Evolutionary conservation across 2,888 invertebrate genomes (phyloP), one percentile per base, ranked within the genome.

Genomic region (Capitulum mitella): DNA sequence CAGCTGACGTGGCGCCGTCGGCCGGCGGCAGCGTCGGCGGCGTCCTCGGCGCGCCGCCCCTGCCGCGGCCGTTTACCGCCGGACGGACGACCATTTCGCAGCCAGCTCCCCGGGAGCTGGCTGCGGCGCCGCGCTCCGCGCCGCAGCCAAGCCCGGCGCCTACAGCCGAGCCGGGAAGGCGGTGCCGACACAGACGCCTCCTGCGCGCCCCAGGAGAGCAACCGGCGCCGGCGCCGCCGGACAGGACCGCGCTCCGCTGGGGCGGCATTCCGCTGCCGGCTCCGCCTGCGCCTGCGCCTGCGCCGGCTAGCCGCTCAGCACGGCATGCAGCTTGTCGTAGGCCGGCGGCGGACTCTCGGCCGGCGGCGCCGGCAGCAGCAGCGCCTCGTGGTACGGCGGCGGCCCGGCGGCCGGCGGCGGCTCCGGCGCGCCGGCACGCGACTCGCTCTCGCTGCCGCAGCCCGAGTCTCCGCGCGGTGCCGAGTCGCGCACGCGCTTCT

Each of bases 361-460:
- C 16, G 5, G 16, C 3, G 76, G 76, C 22, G 76, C 76, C 6
- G 76, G 76, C 76, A 76, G 46, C 29, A 76, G 46, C 14, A 76
- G 46, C 14, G 76, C 76, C 76, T 76, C 76, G 32, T 76, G 46
- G 32, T 76, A 76, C 22, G 76, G 76, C 14, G 76, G 76, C n/a
- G 76, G 76, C 3, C 16, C 76, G 5, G 32, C 46, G n/a, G n/a
- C 46, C 8, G 37, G 12, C 29, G 43, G 16, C 46, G n/a, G 8
- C n/a, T 14, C 26, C 0, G 3, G 14, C 14, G 32, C 32, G 10
- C 10, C 61, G 61, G 19, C 22, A 3, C 34, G 64, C 10, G n/a
- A 8, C 29, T 32, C 37, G 22, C 37, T 58, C 37, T 70, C 34
- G 19, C 34, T 29, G 29, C 37, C 34, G 6, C 70, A 37, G 3